Conservation (phyloP, 2,888 invertebrate genomes). For the Syrphus vitripennis region DNA sequence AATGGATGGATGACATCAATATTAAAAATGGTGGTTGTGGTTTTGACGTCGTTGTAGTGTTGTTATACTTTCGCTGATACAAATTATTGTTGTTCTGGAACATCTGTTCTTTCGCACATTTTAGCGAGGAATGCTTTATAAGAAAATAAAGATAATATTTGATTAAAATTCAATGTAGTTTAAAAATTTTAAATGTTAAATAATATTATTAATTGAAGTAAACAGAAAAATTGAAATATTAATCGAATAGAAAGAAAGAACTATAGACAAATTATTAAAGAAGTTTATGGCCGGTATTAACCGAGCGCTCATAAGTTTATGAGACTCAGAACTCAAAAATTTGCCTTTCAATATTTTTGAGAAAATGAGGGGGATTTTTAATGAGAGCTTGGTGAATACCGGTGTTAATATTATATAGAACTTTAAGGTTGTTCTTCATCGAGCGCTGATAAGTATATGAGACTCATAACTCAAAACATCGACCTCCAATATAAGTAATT, state of each 20-base stretch:
- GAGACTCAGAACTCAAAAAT: too few relatives aligned
- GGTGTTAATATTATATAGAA: too few relatives aligned
- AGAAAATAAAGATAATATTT: slow-evolving; percentile 69
- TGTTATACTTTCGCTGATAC: slow-evolving; percentile 69
- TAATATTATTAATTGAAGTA: slow-evolving; percentile 23
- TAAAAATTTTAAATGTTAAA: neutral
- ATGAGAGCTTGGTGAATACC: too few relatives aligned
- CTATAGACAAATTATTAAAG: neutral
- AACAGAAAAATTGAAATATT: slow-evolving; percentile 1
- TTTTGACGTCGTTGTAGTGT: slow-evolving; percentile 75
- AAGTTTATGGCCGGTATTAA: too few relatives aligned
- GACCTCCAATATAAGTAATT: too few relatives aligned
- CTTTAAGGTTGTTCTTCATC: too few relatives aligned
- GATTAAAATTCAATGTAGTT: slow-evolving; percentile 16
- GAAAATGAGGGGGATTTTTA: too few relatives aligned
- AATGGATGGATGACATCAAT: slow-evolving; percentile 80
- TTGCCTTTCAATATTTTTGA: too few relatives aligned
- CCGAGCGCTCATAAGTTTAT: too few relatives aligned
- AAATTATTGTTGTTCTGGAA: slow-evolving; percentile 73
- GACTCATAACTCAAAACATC: too few relatives aligned
- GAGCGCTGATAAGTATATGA: too few relatives aligned
- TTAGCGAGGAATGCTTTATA: slow-evolving; percentile 92
- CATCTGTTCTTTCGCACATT: slow-evolving; percentile 87
- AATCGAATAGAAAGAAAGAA: slow-evolving; percentile 9
- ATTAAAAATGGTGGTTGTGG: slow-evolving; percentile 79